Base-by-base conservation (phyloP, 2,888 invertebrate genomes). In the Camponotus fellah region DNA sequence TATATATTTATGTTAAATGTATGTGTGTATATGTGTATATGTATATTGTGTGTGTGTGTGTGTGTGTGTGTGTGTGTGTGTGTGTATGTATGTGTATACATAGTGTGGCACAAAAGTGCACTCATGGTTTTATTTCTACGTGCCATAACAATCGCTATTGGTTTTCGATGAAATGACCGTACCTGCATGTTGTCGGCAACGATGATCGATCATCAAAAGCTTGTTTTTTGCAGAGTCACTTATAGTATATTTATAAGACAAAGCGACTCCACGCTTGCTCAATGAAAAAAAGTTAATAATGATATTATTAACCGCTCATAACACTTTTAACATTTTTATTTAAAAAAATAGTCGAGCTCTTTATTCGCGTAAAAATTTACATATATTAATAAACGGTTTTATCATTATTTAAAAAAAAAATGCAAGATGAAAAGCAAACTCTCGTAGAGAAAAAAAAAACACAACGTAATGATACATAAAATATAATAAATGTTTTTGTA, bases 81-180 rank as follows among this genome's bases (percentile, higher is more conserved):
- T 53, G n/a, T 34, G n/a, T 71, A 3, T 53, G 34, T 34, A 10
- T 34, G 17, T 34, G 26, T 53, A 37, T 43, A 49, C 60, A 37
- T 26, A 17, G 17, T 34, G 26, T 37, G 32, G n/a, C 40, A 64
- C 21, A 58, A 62, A 64, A 74, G 49, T 53, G 40, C n/a, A 69
- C 37, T 37, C 75, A 32, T 43, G 53, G 43, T 43, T 76, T 81
- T 75, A 56, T 64, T 83, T 62, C 56, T 79, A 76, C 43, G n/a
- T 53, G 4, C 17, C 26, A 46, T n/a, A 60, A 2, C 26, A 58
- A n/a, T 64, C 64, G 17, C 6, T 84, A 88, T 88, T 77, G 87
- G 82, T 87, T 88, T 88, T 71, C 88, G 79, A 87, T 88, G 79
- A 56, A 69, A 76, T 62, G 34, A 14, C 60, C 37, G n/a, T 76